phyloP scores from a whole-genome alignment of 2,888 invertebrate species.

The Drosophila trichaetosa region DNA sequence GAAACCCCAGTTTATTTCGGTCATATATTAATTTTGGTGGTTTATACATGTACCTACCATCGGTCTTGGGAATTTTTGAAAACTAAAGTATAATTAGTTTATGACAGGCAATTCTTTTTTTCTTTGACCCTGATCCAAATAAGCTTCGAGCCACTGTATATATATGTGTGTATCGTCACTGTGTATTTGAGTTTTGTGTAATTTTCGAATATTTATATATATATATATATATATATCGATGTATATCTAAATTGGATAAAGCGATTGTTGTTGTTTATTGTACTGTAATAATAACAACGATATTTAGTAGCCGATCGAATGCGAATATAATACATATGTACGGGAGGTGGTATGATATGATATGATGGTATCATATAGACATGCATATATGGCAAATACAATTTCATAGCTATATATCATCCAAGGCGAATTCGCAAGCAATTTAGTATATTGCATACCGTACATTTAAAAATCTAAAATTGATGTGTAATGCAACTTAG shows the following conservation, averaged over 20 bases:
- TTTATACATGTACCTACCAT: too few species aligned
- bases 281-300: constrained; percentile 19
- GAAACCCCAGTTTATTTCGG: too few species aligned
- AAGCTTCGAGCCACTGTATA: too few species aligned
- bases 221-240: constrained; percentile 21
- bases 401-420: constrained; percentile 43
- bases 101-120: too few species aligned
- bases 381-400: constrained; percentile 29
- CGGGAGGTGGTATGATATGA: constrained; percentile 27
- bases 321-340: constrained; percentile 23
- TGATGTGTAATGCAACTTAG: constrained; percentile 74
- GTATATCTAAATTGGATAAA: constrained; percentile 37
- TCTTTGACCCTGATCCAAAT: too few species aligned
- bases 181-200: constrained; percentile 27
- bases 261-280: constrained; percentile 51
- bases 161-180: constrained; percentile 11
- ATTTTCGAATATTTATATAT: constrained; percentile 7
- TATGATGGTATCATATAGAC: constrained; percentile 17
- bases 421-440: constrained; percentile 57
- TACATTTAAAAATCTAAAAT: constrained; percentile 60
- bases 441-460: constrained; percentile 53
- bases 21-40: too few species aligned
- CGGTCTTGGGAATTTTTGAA: too few species aligned
- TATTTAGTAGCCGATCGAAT: constrained; percentile 28
- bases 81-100: too few species aligned